Evolutionary conservation across 2,797 vertebrate species (phyloP).

Genomic region (Sarcoramphus papa): DNA sequence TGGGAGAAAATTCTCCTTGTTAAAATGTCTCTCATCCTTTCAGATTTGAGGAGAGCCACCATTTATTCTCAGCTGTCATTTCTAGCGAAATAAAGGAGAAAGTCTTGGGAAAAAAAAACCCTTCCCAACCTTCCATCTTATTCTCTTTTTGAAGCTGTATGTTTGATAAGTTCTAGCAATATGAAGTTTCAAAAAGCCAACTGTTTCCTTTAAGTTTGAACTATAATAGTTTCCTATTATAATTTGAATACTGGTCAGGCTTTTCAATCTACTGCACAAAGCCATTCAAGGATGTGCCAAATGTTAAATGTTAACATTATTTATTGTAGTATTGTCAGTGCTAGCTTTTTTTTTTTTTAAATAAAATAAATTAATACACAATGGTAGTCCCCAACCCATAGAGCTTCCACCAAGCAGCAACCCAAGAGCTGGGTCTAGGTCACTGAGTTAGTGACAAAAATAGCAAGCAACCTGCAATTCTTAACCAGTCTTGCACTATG

Average conservation of each 20-base stretch:
- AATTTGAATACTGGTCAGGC: neutral
- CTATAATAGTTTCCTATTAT: neutral
- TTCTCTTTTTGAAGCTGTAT: neutral
- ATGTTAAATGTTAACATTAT: neutral
- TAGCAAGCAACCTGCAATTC: neutral
- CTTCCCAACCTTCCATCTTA: neutral
- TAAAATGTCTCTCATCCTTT: neutral
- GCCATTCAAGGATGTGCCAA: neutral
- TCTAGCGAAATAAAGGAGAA: constrained; percentile 8
- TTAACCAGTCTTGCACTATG: neutral
- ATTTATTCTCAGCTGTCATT: neutral
- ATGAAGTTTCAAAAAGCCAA: neutral
- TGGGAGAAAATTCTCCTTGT: neutral
- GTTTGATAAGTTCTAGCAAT: constrained; percentile 1
- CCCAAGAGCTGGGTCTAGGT: neutral
- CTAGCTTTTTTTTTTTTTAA: neutral
- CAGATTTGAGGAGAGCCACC: neutral
- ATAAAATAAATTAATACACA: neutral
- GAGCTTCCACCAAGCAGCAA: neutral
- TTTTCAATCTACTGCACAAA: neutral
- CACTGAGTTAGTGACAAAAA: neutral
- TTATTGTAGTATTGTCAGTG: neutral
- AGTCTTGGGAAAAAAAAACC: neutral
- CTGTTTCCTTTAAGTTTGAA: neutral
- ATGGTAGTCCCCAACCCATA: neutral